Conservation (phyloP, 2,797 vertebrate genomes). For the Chaunax sp. region DNA sequence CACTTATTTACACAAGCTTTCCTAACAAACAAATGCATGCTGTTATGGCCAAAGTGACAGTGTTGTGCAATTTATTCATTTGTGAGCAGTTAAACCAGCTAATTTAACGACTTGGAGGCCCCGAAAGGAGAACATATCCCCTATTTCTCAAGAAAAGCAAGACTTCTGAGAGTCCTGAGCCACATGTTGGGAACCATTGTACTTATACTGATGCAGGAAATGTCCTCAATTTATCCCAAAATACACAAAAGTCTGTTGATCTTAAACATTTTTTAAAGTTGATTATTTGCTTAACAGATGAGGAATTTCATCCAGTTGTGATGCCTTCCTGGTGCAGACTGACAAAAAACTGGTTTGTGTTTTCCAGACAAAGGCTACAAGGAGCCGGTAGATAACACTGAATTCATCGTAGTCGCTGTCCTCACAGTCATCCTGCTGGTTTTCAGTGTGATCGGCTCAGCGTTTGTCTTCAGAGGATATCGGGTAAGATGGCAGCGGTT, state of each 20-base stretch:
- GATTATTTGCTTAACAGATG: neutral
- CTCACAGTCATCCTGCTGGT: constrained; percentile 67
- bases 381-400: accelerated
- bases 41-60: neutral
- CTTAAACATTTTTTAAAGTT: neutral
- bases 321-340: constrained; percentile 21
- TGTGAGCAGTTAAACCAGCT: neutral
- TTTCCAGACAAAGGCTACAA: constrained; percentile 69
- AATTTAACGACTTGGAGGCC: neutral
- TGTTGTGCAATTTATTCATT: neutral
- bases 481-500: constrained; percentile 70
- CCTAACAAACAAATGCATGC: neutral
- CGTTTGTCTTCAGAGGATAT: constrained; percentile 75
- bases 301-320: constrained; percentile 8
- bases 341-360: constrained; percentile 20
- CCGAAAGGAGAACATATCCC: neutral
- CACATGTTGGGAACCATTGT: neutral
- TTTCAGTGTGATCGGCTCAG: constrained; percentile 72
- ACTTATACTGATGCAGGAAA: neutral
- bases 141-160: neutral
- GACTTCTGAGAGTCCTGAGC: too few relatives aligned
- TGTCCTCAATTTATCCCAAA: neutral
- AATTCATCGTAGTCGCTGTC: constrained; percentile 14
- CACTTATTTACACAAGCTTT: neutral
- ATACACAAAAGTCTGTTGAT: neutral